These are phyloP conservation scores for Zapornia atra DNA, from an alignment of 2,113 vertebrate genomes.

Conservation along the genomic window DNA sequence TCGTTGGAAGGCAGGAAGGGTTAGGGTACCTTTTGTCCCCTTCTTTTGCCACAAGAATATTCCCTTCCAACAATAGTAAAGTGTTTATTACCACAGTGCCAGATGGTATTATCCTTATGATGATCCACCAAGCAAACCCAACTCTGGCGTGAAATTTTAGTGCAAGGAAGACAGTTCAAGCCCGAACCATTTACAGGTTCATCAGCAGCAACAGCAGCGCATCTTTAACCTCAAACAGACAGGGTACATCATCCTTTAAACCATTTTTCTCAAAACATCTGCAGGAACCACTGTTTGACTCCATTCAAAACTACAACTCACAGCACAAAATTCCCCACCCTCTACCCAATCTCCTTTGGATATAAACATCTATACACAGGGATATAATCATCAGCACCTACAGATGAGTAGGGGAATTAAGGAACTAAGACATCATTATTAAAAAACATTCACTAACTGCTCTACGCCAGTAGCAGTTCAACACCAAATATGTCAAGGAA, in stretches of 20 bases:
- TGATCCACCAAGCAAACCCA: neutral
- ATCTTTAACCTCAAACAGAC: neutral
- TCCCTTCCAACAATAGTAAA: neutral
- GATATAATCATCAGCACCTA: neutral
- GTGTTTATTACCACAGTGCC: neutral
- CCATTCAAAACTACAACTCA: neutral
- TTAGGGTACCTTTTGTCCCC: neutral
- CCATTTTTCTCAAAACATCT: neutral
- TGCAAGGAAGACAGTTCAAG: no score
- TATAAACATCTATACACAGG: neutral
- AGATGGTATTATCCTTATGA: neutral
- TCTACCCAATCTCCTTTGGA: neutral
- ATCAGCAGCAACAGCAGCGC: neutral
- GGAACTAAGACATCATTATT: neutral
- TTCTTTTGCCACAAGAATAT: neutral
- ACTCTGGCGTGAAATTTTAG: fast-evolving
- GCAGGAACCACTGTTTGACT: fast-evolving
- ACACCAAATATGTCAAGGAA: neutral
- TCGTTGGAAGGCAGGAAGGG: neutral
- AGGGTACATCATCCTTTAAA: fast-evolving
- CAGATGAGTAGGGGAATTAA: neutral
- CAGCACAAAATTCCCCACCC: neutral
- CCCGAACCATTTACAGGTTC: neutral
- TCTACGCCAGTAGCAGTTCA: neutral
- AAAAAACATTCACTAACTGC: neutral